Evolutionary conservation across 2,113 vertebrate genomes (phyloP).

Genomic region (Athene cunicularia): DNA sequence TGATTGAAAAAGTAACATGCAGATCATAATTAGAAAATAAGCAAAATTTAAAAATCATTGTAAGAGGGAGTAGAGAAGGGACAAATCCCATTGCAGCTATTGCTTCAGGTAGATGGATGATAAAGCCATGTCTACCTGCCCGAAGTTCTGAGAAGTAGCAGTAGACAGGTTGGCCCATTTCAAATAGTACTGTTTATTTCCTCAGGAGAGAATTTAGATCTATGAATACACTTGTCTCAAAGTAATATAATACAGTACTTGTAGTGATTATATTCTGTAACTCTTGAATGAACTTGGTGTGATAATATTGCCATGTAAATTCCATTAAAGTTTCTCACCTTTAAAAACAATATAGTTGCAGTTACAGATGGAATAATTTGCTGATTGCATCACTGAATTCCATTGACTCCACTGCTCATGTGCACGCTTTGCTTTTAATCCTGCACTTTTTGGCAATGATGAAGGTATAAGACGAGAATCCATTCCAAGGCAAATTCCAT

Average conservation of each 20-base stretch:
- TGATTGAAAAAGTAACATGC: background rate
- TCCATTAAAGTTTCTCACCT: background rate
- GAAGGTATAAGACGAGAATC: background rate
- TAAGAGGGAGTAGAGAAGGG: background rate
- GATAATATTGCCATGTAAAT: background rate
- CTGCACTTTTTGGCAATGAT: background rate
- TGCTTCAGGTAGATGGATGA: background rate
- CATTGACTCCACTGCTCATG: slow-evolving; percentile 14
- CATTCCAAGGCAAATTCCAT: background rate
- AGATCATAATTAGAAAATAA: background rate
- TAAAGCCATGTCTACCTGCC: background rate
- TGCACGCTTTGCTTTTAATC: background rate
- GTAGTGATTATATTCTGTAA: background rate
- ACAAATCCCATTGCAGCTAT: background rate
- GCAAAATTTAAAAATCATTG: background rate
- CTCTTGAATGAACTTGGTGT: background rate
- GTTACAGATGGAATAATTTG: background rate
- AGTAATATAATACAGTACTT: background rate
- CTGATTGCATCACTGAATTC: background rate
- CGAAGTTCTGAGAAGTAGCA: background rate
- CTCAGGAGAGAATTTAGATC: background rate
- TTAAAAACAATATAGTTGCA: background rate
- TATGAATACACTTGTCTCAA: background rate
- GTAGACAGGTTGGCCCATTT: background rate
- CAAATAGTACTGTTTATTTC: background rate